Percentiles rank a stretch among this genome's conserved stretches.
Conservation (phyloP, 2,888 invertebrate genomes). For the Aleiodes leptofemur region DNA sequence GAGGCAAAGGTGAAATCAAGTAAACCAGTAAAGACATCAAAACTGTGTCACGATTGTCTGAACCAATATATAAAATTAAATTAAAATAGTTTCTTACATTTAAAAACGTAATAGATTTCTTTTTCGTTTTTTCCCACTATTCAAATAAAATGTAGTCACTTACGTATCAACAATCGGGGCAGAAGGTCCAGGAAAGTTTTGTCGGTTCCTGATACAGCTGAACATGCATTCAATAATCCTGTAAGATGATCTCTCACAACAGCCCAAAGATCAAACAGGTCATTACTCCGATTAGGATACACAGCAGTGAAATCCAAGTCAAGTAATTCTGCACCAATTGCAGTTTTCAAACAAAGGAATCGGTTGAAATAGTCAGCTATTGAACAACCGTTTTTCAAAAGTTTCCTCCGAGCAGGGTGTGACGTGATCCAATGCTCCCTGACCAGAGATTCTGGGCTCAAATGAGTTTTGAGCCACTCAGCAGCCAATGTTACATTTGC, state of each 20-base stretch:
- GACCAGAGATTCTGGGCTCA: not conserved
- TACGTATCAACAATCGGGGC: no score
- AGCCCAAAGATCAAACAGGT: constrained; percentile 14
- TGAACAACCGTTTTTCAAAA: not conserved
- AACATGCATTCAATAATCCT: not conserved
- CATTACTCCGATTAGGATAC: not conserved
- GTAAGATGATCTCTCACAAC: not conserved
- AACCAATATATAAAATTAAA: not conserved
- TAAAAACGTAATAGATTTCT: not conserved
- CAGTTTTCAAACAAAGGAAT: constrained; percentile 24
- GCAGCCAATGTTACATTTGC: not conserved
- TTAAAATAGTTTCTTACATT: no score
- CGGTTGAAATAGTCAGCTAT: constrained; percentile 2
- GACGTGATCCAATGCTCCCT: not conserved
- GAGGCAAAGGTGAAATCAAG: no score
- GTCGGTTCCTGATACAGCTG: not conserved
- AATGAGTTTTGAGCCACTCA: not conserved
- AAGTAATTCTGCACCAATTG: constrained; percentile 22
- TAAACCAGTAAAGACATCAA: not conserved
- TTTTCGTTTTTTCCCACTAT: not conserved
- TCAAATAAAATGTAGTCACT: no score
- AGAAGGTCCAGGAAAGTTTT: no score
- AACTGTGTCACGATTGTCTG: not conserved
- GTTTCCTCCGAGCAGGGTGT: not conserved
- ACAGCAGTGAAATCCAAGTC: not conserved